Conservation (phyloP, 2,888 invertebrate genomes). For the Steinernema hermaphroditum region DNA sequence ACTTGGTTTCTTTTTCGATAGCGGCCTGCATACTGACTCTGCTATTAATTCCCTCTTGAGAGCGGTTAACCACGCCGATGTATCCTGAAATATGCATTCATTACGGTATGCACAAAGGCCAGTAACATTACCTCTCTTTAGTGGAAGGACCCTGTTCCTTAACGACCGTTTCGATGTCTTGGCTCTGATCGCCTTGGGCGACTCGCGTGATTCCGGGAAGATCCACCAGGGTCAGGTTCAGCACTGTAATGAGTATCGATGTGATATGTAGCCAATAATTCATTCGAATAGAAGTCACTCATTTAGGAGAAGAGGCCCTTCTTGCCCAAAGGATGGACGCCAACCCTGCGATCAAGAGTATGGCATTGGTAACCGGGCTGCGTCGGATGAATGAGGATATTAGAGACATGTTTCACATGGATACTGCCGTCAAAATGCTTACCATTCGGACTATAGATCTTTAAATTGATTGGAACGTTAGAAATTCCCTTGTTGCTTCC, state of each 20-base stretch:
- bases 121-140: not conserved
- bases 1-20: not conserved
- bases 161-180: constrained; percentile 3
- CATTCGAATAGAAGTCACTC: too few species aligned
- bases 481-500: constrained; percentile 92
- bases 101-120: not conserved
- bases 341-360: too few species aligned
- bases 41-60: not conserved
- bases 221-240: not conserved
- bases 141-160: not conserved
- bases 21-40: not conserved
- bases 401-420: too few species aligned
- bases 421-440: too few species aligned
- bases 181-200: not conserved
- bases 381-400: too few species aligned
- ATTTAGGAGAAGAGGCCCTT: too few species aligned
- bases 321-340: too few species aligned
- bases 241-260: not conserved
- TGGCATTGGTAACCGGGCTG: too few species aligned
- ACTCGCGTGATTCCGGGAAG: not conserved
- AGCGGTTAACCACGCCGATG: not conserved
- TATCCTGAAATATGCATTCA: not conserved
- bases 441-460: not conserved
- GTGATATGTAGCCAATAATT: not conserved
- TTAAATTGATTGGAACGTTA: not conserved